phyloP scores from a whole-genome alignment of 2,113 vertebrate genomes.

The Phalacrocorax pelagicus region DNA sequence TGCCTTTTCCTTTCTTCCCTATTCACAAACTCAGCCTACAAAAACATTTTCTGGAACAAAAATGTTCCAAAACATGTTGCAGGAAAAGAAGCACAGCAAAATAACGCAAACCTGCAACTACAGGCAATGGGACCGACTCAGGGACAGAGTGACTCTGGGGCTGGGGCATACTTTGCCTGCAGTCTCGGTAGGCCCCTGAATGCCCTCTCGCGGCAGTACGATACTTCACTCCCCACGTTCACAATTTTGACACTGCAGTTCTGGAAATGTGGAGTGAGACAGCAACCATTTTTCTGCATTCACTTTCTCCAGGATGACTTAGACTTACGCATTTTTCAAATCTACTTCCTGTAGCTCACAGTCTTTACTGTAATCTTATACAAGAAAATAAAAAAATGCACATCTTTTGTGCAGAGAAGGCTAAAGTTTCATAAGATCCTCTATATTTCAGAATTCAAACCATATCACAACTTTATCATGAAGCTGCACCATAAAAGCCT shows the following conservation, averaged over 20 bases:
- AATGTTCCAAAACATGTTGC: background rate
- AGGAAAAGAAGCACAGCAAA: background rate
- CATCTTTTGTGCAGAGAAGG: background rate
- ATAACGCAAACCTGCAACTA: background rate
- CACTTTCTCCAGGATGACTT: background rate
- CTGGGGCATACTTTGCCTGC: background rate
- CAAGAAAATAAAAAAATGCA: background rate
- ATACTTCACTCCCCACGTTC: background rate
- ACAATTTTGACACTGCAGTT: background rate
- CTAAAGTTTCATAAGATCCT: background rate
- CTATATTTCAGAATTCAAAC: background rate
- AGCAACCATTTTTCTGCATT: background rate
- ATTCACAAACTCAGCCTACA: background rate
- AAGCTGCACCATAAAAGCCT: background rate
- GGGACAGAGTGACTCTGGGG: background rate
- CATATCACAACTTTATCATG: background rate
- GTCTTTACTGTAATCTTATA: background rate
- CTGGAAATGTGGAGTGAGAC: background rate
- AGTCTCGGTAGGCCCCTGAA: background rate
- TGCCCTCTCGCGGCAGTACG: constrained; percentile 13
- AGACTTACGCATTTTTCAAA: background rate
- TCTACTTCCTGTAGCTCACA: background rate
- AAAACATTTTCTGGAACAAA: background rate
- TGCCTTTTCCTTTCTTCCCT: background rate
- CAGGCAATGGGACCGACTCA: background rate